Percentiles rank a stretch among this genome's conserved stretches.
Evolutionary conservation across 2,113 vertebrate genomes (phyloP).

Genomic region (Stomatorhinus ivindoensis): DNA sequence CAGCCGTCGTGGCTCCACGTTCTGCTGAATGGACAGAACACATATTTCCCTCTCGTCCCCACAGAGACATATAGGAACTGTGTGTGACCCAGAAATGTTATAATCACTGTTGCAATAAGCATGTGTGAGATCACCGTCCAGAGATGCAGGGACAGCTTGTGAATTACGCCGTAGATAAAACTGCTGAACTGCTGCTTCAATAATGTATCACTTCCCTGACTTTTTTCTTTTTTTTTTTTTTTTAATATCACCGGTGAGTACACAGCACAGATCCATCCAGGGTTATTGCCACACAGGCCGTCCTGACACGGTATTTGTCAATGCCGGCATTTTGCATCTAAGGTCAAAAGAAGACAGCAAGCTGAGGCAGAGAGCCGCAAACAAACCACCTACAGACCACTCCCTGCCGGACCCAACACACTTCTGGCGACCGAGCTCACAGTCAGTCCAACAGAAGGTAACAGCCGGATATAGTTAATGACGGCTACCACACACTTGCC

Average conservation of each 20-base stretch:
- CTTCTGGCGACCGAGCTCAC: constrained; percentile 10
- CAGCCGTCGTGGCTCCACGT: neutral
- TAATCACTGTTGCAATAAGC: neutral
- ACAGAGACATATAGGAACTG: neutral
- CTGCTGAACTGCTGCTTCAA: neutral
- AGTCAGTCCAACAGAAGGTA: constrained; percentile 1
- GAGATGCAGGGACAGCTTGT: neutral
- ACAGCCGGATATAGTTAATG: neutral
- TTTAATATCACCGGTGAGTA: neutral
- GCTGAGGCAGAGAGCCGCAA: constrained; percentile 16
- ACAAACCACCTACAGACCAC: constrained; percentile 33
- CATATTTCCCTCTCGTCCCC: neutral
- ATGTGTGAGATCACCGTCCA: neutral
- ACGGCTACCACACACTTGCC: neutral
- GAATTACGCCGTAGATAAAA: neutral
- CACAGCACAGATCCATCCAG: constrained; percentile 8
- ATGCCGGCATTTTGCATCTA: constrained; percentile 12
- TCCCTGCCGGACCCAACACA: constrained; percentile 34
- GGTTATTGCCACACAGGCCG: neutral
- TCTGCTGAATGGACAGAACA: constrained; percentile 11
- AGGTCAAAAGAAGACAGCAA: constrained; percentile 24
- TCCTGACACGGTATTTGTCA: constrained; percentile 26
- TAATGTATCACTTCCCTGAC: neutral
- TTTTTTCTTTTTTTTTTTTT: neutral
- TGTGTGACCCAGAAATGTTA: neutral